Base-by-base conservation (phyloP, 35 echinoderm and acorn worm species). In the Hemicentrotus pulcherrimus region DNA sequence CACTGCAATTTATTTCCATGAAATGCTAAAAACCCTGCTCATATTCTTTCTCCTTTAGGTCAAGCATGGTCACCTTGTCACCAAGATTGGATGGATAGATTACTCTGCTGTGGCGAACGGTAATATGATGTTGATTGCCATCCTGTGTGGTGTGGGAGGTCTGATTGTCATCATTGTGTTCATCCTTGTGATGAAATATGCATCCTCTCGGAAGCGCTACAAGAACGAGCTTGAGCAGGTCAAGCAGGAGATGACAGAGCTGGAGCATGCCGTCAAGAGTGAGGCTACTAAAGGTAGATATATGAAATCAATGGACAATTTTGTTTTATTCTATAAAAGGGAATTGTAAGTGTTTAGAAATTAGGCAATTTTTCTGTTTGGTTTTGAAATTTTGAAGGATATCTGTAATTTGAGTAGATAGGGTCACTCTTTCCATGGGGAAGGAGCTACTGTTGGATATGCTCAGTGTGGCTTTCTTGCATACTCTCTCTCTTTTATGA, bases 201-300 rank as follows among this genome's bases (percentile, higher is more conserved):
- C 2, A 1, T 31, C 48, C 91, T 50, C 45, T 58, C 46, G 48
- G 47, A 93, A 31, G 47, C 32, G 48, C 45, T 93, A 48, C 91
- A 93, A 93, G 91, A 58, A 93, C 32, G 3, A 93, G 91, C 91
- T 93, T 13, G 14, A 47, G 5, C 2, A 58, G 46, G 91, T 93
- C 16, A 13, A 93, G 91, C 4, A 58, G 32, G 91, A 47, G 48
- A 93, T 93, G 91, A 14, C 16, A 6, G 6, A 93, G 30, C 46
- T 93, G 47, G 91, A 93, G 48, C 47, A 93, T 58, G 48, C 91
- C 2, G 45, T 93, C 91, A 93, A 93, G 91, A 93, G 31, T 58
- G 91, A 93, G 48, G 91, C 91, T 47, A 93, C 91, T 18, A 93
- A 93, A 93, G 91, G 91, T 93, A n/a, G 19, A 33, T 41, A 41